Evolutionary conservation across 2,888 invertebrate genomes (phyloP), one percentile per base, ranked within the genome.

Genomic region (Bibio marci): DNA sequence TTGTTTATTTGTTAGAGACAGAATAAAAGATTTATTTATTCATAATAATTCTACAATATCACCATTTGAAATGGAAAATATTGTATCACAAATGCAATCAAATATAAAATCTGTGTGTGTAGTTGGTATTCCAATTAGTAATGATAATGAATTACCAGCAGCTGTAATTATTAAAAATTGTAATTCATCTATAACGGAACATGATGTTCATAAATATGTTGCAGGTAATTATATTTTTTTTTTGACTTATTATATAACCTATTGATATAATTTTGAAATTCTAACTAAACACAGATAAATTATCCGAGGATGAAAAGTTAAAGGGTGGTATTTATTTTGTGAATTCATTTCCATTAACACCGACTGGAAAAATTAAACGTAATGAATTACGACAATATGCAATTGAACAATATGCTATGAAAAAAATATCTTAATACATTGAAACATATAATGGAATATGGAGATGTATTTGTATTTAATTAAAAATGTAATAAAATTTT

Each of bases 11-110:
- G 47, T 59, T 10, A 48, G 48, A 36, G 54, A 50, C 2, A 49
- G 58, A 3, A 53, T 52, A 22, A 54, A 51, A 30, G 58, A 59
- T 17, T 51, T 58, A 41, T 50, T 59, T 5, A 57, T 55, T 42
- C 53, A 50, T 34, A 49, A 50, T 35, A 49, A 48, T 43, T 54
- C 51, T 34, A 53, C 53, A 38, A 52, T 56, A 4, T 54, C 52
- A 38, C 58, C 59, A 3, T 46, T 46, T 14, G 54, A 59, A 35
- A 47, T 59, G 32, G 59, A 59, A 41, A 47, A 52, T 41, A 50
- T 57, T 12, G 50, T 59, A 13, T 48, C 52, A 14, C 52, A 8
- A 6, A 6, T 54, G 39, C 40, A 57, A 36, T 52, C 53, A 2
- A 56, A 54, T 30, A 51, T 59, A 6, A 43, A 52, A 12, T 54